Evolutionary conservation across 2,113 vertebrate genomes (phyloP), one percentile per base, ranked within the genome.

Genomic region (Oreotrochilus melanogaster): DNA sequence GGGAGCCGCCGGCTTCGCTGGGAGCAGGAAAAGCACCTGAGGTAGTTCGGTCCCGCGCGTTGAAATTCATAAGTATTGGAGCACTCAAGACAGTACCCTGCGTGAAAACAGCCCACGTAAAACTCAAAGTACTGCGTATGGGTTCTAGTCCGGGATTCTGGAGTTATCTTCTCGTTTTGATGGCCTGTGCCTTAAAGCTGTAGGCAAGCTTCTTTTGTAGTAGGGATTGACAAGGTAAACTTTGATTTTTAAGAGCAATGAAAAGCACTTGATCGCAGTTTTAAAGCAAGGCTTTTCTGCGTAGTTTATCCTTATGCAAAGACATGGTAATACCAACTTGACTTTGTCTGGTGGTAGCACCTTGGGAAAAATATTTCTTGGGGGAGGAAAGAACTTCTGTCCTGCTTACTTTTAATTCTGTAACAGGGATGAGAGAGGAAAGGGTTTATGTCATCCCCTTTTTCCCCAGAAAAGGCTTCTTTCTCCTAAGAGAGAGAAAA

Each of bases 151-250:
- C 2, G 10, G 28, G 37, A 7, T 21, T 47, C n/a, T 8, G 78
- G 1, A 11, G 28, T 57, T 25, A 1, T n/a, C 39, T 11, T 39
- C 39, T 39, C 39, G 10, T 83, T 74, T 18, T 35, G 19, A n/a
- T 30, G 43, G 3, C 24, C 18, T 64, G 28, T 18, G n/a, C 33
- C 16, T 60, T 43, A 30, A n/a, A n/a, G 35, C 42, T 9, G 6
- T 12, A 9, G 78, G 6, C 3, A 6, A 30, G 30, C 11, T 31
- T 18, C 39, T 83, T 24, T 19, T 39, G 58, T 60, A 69, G 58
- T 60, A 69, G 12, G 45, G 39, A 9, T 17, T 37, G 48, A 2
- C 23, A 4, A 3, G 0, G 0, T 23, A 3, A 54, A 7, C 0
- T 39, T 53, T 1, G 0, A 3, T 47, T 78, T 42, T 15, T 18